These are phyloP conservation scores for Epirrhoe alternata DNA, from an alignment of 2,888 invertebrate genomes.

Conservation along the genomic window DNA sequence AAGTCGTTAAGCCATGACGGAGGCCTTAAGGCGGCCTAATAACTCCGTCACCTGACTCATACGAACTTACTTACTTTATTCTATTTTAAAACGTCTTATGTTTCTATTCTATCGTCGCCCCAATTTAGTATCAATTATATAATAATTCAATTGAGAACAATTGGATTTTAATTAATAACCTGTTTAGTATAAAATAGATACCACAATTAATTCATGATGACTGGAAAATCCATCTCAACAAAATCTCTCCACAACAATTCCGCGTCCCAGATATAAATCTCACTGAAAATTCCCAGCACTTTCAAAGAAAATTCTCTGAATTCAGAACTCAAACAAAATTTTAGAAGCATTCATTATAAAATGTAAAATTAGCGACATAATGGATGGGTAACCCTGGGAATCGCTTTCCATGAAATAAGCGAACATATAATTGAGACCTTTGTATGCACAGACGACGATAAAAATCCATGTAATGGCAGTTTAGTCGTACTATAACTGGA, in stretches of 20 bases:
- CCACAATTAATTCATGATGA: not conserved
- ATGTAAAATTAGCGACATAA: conserved; percentile 38
- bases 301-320: conserved; percentile 30
- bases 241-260: conserved; percentile 6
- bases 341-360: conserved; percentile 35
- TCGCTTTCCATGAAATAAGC: conserved; percentile 33
- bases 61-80: no score
- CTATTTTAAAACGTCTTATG: no score
- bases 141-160: no score
- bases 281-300: conserved; percentile 22
- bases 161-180: not conserved
- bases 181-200: not conserved
- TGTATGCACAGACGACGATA: conserved; percentile 42
- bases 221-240: not conserved
- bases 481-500: conserved; percentile 26
- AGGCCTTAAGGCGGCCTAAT: no score
- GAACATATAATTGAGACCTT: conserved; percentile 41
- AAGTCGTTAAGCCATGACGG: no score
- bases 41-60: no score
- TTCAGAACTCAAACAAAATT: conserved; percentile 30
- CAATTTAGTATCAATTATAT: no score
- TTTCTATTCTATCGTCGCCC: no score
- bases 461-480: conserved; percentile 34
- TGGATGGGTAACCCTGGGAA: conserved; percentile 39
- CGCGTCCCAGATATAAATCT: conserved; percentile 19